Base-by-base conservation (phyloP, 2,797 vertebrate species). In the Leucoraja ocellata region DNA sequence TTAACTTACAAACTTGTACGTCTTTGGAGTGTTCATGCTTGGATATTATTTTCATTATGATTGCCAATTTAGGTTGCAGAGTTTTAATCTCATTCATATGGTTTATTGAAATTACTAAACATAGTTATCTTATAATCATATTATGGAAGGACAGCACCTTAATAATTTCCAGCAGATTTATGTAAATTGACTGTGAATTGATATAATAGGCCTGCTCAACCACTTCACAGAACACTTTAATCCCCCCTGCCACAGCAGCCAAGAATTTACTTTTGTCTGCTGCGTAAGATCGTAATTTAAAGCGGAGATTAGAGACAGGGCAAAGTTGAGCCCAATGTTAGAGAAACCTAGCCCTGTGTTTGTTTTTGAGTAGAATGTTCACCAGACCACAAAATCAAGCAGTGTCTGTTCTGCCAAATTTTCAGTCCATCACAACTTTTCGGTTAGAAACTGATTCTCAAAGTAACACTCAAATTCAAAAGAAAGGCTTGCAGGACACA, bases 171-270 rank as follows among this genome's bases (percentile, higher is more conserved):
- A 58, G n/a, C 9, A 73, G 68, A 92, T 76, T 92, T 92, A 92
- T 54, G 71, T 76, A 5, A 76, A 32, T n/a, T 14, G 28, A 73
- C 88, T 76, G 90, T 4, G 39, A 74, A 76, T 92, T 92, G 21
- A 54, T 25, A 74, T 92, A 74, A 92, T 92, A 76, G 25, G 39
- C 68, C 58, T 76, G 90, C 10, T 54, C 32, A 76, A 36, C 23
- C 90, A 92, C 68, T 28, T 74, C 39, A 92, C 90, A 74, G 68
- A 92, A 92, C 90, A 92, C 90, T 92, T 92, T 92, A 71, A 92
- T 92, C 90, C 10, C 36, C 74, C 71, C 6, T 73, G 71, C 39
- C 71, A 21, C 68, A n/a, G 68, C 71, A 54, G 36, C 63, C 65
- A 73, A 73, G 32, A 73, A 73, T 14, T 28, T 23, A 23, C 23